phyloP scores from a whole-genome alignment of 2,888 invertebrate genomes.

The Nebria brevicollis region DNA sequence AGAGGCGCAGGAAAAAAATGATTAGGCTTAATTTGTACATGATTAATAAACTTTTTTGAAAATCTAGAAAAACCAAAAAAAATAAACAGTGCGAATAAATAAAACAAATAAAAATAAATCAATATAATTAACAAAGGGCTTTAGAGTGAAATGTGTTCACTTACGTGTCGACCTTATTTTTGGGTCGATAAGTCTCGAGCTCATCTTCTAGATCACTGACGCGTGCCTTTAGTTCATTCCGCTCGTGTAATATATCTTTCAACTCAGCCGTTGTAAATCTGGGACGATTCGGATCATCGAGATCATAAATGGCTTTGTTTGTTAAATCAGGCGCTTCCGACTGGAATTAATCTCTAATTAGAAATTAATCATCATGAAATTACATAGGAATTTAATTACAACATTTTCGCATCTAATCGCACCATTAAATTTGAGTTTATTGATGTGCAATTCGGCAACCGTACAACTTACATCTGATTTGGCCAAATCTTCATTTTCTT shows the following conservation, averaged over 20 bases:
- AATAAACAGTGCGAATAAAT: slow-evolving; percentile 30
- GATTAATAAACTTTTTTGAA: slow-evolving; percentile 21
- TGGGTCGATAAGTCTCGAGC: slow-evolving; percentile 77
- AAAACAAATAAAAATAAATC: slow-evolving; percentile 19
- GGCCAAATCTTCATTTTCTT: slow-evolving; percentile 80
- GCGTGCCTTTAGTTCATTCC: slow-evolving; percentile 92
- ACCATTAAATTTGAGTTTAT: neutral
- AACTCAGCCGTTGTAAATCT: slow-evolving; percentile 86
- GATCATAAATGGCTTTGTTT: slow-evolving; percentile 69
- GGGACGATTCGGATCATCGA: slow-evolving; percentile 79
- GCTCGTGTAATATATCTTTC: slow-evolving; percentile 87
- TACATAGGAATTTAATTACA: neutral
- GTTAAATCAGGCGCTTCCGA: slow-evolving; percentile 65
- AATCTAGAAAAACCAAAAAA: slow-evolving; percentile 27
- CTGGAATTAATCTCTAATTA: slow-evolving; percentile 54
- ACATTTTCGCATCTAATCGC: neutral
- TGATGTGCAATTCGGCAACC: neutral
- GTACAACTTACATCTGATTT: slow-evolving; percentile 64
- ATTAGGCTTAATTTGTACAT: slow-evolving; percentile 13
- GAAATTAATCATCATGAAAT: neutral
- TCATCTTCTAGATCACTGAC: slow-evolving; percentile 95
- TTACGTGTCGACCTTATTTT: slow-evolving; percentile 65
- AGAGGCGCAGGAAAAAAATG: neutral
- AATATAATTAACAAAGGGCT: neutral
- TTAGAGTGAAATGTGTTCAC: slow-evolving; percentile 49